Evolutionary conservation across 2,113 vertebrate genomes (phyloP).

Genomic region (Rhinopomastus cyanomelas): DNA sequence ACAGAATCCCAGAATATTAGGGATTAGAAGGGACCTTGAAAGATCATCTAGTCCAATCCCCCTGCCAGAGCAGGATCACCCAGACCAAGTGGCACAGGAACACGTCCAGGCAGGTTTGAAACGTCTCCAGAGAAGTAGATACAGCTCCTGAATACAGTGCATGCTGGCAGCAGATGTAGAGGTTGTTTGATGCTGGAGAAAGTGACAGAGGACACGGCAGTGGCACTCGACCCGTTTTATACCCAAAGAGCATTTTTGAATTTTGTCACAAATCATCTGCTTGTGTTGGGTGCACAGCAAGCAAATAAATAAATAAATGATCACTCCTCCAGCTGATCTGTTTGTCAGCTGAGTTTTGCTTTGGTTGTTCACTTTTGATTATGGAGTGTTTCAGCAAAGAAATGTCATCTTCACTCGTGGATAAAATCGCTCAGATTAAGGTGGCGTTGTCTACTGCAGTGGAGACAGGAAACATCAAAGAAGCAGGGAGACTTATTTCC

Average conservation of each 20-base stretch:
- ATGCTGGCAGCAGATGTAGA: not conserved
- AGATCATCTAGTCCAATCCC: too few species aligned
- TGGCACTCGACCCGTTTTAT: not conserved
- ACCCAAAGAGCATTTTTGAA: not conserved
- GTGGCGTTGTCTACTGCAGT: not conserved
- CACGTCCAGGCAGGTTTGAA: too few species aligned
- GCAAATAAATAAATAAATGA: not conserved
- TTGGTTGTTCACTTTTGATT: not conserved
- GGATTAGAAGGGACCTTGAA: too few species aligned
- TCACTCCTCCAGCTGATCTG: not conserved
- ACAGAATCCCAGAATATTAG: too few species aligned
- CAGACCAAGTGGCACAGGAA: too few species aligned
- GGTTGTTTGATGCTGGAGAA: not conserved
- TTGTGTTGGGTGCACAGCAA: not conserved
- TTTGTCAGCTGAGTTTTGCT: not conserved
- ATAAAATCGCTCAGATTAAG: not conserved
- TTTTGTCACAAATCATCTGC: not conserved
- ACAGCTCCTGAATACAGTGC: not conserved
- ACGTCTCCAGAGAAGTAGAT: too few species aligned
- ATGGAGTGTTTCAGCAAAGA: not conserved
- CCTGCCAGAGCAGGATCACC: too few species aligned
- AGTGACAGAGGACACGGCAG: fast-evolving
- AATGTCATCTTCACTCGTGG: not conserved
- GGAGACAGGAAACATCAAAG: not conserved
- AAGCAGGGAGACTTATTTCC: not conserved